Evolutionary conservation across 2,888 invertebrate genomes (phyloP), one percentile per base, ranked within the genome.

Genomic region (Melanargia galathea): DNA sequence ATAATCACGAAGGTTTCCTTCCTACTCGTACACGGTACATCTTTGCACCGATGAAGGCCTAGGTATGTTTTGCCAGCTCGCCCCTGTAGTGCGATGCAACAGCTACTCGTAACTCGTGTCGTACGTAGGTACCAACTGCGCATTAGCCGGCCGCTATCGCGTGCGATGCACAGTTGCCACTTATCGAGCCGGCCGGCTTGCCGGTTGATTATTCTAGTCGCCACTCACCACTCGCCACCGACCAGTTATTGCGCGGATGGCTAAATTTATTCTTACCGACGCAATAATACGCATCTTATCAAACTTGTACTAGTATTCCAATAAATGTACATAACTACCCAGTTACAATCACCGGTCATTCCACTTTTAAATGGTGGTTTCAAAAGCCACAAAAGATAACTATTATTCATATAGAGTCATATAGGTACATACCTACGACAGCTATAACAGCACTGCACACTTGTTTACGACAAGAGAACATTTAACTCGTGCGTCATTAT

Each of bases 141-240:
- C 66, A 60, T 57, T 52, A 60, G 60, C 59, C 43, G 45, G 52
- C 66, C 59, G 33, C 60, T 60, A 65, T 62, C 62, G 62, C 62
- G 48, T 59, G 54, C 43, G 55, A 57, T 48, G 60, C 62, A 60
- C 63, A 60, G 60, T 63, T 52, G 58, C 60, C 60, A 64, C 63
- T 68, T 67, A 71, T 70, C 71, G 61, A 63, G 56, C 71, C 70
- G 71, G 70, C 71, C 69, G 70, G 70, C 64, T 45, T 68, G n/a
- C n/a, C n/a, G n/a, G n/a, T n/a, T n/a, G 64, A 66, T 69, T 68
- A 65, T 65, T 65, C 67, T 62, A 68, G 65, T 64, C 65, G 57
- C 63, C 64, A 49, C 61, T 45, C 63, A 65, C 62, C 60, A 66
- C n/a, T 64, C 65, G 57, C 63, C 64, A 49, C 61, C 49, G 65